Base-by-base conservation (phyloP, 2,113 vertebrate species). In the Morone saxatilis region DNA sequence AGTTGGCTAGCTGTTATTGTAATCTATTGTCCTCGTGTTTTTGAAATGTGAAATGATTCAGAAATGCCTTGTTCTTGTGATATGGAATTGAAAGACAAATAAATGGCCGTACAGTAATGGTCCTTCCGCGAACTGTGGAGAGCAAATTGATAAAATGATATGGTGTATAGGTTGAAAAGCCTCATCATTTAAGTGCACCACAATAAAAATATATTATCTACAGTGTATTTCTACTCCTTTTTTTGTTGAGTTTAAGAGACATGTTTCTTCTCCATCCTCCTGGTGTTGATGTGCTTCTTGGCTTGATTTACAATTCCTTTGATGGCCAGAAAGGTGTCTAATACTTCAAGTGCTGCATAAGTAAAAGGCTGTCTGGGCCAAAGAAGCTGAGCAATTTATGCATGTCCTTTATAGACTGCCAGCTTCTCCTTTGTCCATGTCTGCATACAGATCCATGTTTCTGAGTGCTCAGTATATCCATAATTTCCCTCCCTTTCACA, bases 221-320 rank as follows among this genome's bases (percentile, higher is more conserved):
- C 16, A 20, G 36, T 38, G 50, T 8, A 41, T 25, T 40, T 75
- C 40, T 54, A n/a, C 7, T 63, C 40, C 11, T 11, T 25, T 25
- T 25, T 25, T 25, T 25, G 25, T 25, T 25, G 25, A 25, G 25
- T 25, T 25, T 25, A 25, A 25, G 22, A 74, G 36, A 20, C 41
- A 25, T 31, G 31, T 72, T 53, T 77, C 63, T 73, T 41, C 61
- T 54, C 22, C 48, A n/a, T 48, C 40, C 20, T 54, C 17, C 31
- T 68, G 11, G n/a, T 69, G 60, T 43, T 47, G 10, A 61, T 47
- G 43, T 17, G 11, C 68, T 25, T 36, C 79, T 66, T 50, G 4
- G 38, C 50, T 59, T 88, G 80, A 89, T 91, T 85, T 86, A 90
- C 51, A 70, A 82, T 74, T 81, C 60, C 43, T 67, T 83, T 80